These are phyloP conservation scores for Sorex araneus DNA, from an alignment of 2,113 vertebrate genomes.

Conservation along the genomic window DNA sequence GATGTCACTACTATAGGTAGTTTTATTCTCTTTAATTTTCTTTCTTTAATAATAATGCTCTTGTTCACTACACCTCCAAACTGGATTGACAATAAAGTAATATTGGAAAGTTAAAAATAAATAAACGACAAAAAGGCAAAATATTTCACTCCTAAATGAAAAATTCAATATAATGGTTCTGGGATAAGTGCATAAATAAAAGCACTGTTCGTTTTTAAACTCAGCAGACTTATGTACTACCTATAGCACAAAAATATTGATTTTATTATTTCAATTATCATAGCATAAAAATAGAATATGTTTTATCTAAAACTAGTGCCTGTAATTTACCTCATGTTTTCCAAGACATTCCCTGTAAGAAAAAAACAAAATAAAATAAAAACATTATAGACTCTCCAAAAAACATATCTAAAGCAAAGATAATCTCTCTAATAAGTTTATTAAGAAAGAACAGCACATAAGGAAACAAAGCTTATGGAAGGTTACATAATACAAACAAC, in stretches of 20 bases:
- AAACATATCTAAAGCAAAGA: slow-evolving; percentile 61
- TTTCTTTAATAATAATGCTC: neutral
- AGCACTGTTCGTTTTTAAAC: slow-evolving; percentile 21
- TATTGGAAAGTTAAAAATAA: slow-evolving; percentile 14
- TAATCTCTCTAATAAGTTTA: neutral
- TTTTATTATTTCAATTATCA: slow-evolving; percentile 54
- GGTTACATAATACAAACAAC: slow-evolving; percentile 20
- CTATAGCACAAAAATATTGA: slow-evolving; percentile 5
- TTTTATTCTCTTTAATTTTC: slow-evolving; percentile 31
- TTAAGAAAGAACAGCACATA: slow-evolving; percentile 38
- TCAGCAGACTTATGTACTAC: neutral
- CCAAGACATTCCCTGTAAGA: slow-evolving; percentile 90
- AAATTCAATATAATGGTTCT: slow-evolving; percentile 16
- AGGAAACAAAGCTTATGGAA: slow-evolving; percentile 29
- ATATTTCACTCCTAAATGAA: neutral
- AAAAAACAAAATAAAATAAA: slow-evolving; percentile 76
- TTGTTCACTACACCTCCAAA: slow-evolving; percentile 16
- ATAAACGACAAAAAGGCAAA: slow-evolving; percentile 45
- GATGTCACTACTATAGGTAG: neutral
- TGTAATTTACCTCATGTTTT: slow-evolving; percentile 90
- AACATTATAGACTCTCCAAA: slow-evolving; percentile 70
- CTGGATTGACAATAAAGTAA: neutral
- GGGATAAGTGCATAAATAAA: slow-evolving; percentile 46
- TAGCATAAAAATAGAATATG: slow-evolving; percentile 7
- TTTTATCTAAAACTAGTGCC: slow-evolving; percentile 55